These are phyloP conservation scores for Thalpophila matura DNA, from an alignment of 2,888 invertebrate species.

Conservation along the genomic window DNA sequence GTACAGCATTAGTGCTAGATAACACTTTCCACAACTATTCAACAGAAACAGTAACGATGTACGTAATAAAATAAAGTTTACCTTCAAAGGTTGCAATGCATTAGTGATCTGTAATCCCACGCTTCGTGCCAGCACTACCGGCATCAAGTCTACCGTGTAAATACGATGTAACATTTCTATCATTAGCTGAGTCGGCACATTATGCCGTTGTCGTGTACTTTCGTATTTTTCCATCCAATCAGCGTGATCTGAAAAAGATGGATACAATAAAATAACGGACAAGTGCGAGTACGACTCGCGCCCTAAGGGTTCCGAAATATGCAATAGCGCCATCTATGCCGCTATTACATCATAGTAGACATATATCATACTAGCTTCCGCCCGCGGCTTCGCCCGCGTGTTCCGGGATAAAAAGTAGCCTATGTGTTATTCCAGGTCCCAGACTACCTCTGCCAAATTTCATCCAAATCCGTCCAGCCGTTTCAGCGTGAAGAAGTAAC, in stretches of 20 bases:
- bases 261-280: neutral
- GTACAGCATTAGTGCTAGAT: neutral
- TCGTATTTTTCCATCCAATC: constrained; percentile 95
- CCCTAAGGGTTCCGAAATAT: too few species aligned
- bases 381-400: too few species aligned
- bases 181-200: constrained; percentile 96
- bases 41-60: neutral
- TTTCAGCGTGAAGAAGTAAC: too few species aligned
- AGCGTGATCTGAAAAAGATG: constrained; percentile 91
- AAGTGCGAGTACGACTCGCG: too few species aligned
- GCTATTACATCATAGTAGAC: too few species aligned
- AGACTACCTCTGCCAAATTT: too few species aligned
- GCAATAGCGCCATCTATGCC: too few species aligned
- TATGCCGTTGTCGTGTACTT: constrained; percentile 95
- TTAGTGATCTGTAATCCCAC: constrained; percentile 95
- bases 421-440: too few species aligned
- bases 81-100: constrained; percentile 94
- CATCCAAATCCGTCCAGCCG: too few species aligned
- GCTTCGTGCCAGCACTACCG: constrained; percentile 95
- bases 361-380: too few species aligned
- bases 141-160: constrained; percentile 94
- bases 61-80: constrained; percentile 69
- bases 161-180: constrained; percentile 96
- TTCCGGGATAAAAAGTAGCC: too few species aligned
- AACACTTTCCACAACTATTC: neutral